These are phyloP conservation scores for Zoanthus gigantus DNA, from an alignment of 92 coral and sea anemone genomes.

Conservation along the genomic window DNA sequence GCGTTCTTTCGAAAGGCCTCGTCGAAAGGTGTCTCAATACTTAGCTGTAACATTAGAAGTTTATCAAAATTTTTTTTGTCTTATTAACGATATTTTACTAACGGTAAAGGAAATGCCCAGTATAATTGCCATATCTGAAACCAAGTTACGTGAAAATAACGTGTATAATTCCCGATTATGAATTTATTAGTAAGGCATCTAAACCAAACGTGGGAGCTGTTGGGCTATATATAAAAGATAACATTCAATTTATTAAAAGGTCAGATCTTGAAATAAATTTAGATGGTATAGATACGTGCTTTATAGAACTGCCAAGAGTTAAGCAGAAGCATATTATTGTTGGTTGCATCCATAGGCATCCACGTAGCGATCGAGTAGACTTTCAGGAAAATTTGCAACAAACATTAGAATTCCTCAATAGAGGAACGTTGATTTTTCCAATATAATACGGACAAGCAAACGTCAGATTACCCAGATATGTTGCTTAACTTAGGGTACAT, in stretches of 20 bases:
- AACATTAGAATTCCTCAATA: constrained; percentile 24
- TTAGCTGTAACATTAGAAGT: constrained; percentile 27
- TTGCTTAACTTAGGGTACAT: constrained; percentile 10
- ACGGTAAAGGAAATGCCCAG: constrained; percentile 9
- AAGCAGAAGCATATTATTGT: constrained; percentile 51
- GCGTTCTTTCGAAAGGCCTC: constrained; percentile 12
- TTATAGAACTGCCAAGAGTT: constrained; percentile 43
- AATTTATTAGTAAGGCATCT: too few species aligned
- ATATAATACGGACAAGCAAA: constrained; percentile 50
- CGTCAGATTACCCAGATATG: constrained; percentile 53
- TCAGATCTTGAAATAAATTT: constrained; percentile 26
- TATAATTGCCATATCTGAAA: background rate
- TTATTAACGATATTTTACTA: constrained; percentile 12
- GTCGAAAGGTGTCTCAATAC: constrained; percentile 10
- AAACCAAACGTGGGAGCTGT: constrained; percentile 46
- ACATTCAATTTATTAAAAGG: constrained; percentile 37
- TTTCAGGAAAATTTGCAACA: constrained; percentile 12
- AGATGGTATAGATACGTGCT: constrained; percentile 55
- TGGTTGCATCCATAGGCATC: constrained; percentile 53
- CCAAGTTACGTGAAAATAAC: background rate
- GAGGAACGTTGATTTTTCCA: constrained; percentile 32
- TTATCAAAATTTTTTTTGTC: background rate
- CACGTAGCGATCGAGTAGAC: constrained; percentile 44
- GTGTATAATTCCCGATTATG: too few species aligned
- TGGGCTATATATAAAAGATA: constrained; percentile 40